Percentiles rank a stretch among this genome's conserved stretches.
These are phyloP conservation scores for Chaetophractus vellerosus DNA, from an alignment of 2,797 vertebrate genomes.

Conservation along the genomic window DNA sequence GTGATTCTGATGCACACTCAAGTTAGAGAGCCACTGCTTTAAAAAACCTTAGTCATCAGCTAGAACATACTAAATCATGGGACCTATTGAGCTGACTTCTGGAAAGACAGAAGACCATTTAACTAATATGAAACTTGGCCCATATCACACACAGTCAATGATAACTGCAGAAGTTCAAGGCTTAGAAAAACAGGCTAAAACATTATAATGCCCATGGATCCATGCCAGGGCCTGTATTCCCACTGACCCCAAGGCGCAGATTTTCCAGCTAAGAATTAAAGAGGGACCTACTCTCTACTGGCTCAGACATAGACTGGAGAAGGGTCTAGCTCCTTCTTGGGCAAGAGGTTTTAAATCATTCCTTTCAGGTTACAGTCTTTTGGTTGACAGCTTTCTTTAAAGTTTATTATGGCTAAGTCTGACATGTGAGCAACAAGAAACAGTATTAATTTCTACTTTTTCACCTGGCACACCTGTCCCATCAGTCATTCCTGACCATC, in stretches of 20 bases:
- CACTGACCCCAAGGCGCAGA: not conserved
- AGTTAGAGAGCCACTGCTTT: slow-evolving; percentile 50
- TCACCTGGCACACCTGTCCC: not conserved
- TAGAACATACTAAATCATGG: slow-evolving; percentile 64
- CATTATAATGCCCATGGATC: slow-evolving; percentile 49
- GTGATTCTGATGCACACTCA: slow-evolving; percentile 9
- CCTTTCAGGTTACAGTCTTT: slow-evolving; percentile 10
- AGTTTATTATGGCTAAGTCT: slow-evolving; percentile 44
- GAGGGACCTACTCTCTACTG: not conserved
- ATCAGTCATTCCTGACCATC: not conserved
- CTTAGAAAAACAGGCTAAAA: slow-evolving; percentile 74
- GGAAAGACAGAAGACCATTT: slow-evolving; percentile 66
- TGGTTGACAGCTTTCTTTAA: not conserved
- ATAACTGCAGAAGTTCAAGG: slow-evolving; percentile 75
- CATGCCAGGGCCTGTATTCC: slow-evolving; percentile 49
- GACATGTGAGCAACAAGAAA: not conserved
- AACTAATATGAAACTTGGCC: slow-evolving; percentile 64
- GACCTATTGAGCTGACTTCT: slow-evolving; percentile 60
- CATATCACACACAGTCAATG: slow-evolving; percentile 35
- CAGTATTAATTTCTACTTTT: not conserved
- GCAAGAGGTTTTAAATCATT: slow-evolving; percentile 23
- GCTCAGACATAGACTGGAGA: not conserved
- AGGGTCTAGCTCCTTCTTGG: not conserved
- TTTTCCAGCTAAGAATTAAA: slow-evolving; percentile 45
- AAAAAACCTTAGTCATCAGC: slow-evolving; percentile 30